Conservation (phyloP, 2,888 invertebrate genomes). For the Dynastes grantii region DNA sequence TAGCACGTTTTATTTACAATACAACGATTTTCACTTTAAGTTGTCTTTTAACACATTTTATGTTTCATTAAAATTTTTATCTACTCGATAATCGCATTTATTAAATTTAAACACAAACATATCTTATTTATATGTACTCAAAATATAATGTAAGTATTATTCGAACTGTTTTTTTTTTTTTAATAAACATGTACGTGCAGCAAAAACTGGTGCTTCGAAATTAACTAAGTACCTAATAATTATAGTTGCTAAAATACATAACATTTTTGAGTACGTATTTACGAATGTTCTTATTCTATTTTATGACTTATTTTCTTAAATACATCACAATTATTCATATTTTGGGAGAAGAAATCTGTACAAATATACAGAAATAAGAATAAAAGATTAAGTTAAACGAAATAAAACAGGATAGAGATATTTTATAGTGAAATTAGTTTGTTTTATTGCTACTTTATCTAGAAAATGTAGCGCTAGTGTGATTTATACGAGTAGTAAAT, state of each 20-base stretch:
- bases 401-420: slow-evolving; percentile 1
- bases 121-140: neutral
- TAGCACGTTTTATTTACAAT: slow-evolving; percentile 31
- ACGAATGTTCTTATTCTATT: slow-evolving; percentile 2
- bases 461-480: slow-evolving; percentile 10
- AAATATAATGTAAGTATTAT: neutral
- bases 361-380: slow-evolving; percentile 49
- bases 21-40: neutral
- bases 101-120: neutral
- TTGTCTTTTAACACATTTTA: neutral
- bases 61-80: neutral
- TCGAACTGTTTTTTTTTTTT: neutral
- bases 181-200: neutral
- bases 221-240: neutral
- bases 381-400: slow-evolving; percentile 37
- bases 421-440: neutral
- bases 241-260: slow-evolving; percentile 2
- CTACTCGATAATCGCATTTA: slow-evolving; percentile 1
- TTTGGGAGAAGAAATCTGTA: slow-evolving; percentile 43
- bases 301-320: slow-evolving; percentile 20
- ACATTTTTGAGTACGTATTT: slow-evolving; percentile 18
- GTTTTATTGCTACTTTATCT: too few species aligned
- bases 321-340: slow-evolving; percentile 50
- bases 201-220: slow-evolving; percentile 5
- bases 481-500: too few species aligned